Percentiles rank a stretch among this genome's conserved stretches.
phyloP scores from a whole-genome alignment of 2,113 vertebrate genomes.

The Galbula dea region DNA sequence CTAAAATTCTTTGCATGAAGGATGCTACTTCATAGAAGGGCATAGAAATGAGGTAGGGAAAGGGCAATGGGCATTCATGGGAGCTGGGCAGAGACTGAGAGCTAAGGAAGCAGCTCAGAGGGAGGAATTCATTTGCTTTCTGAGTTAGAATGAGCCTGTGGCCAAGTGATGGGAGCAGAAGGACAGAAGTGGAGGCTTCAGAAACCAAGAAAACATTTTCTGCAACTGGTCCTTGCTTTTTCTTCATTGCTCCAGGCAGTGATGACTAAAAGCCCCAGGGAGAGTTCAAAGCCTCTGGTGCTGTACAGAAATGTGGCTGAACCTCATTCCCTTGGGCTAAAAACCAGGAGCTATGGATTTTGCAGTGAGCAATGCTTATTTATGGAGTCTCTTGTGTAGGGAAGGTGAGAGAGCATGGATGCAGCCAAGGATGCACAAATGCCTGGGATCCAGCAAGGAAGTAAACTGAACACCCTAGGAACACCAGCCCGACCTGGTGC shows the following conservation, averaged over 20 bases:
- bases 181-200: background rate
- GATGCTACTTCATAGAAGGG: background rate
- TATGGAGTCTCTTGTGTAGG: accelerated
- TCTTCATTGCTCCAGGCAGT: background rate
- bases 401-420: background rate
- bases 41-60: background rate
- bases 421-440: background rate
- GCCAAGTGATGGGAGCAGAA: background rate
- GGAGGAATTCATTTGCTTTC: background rate
- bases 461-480: accelerated
- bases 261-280: background rate
- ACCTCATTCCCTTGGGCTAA: background rate
- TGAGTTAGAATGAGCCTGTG: background rate
- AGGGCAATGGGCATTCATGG: background rate
- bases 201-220: background rate
- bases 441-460: background rate
- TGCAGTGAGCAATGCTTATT: background rate
- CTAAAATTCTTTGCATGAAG: background rate
- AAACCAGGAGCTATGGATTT: background rate
- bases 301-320: background rate
- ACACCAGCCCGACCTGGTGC: background rate
- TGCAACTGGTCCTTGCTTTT: background rate
- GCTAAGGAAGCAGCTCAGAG: background rate
- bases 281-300: background rate
- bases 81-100: background rate